phyloP scores from a whole-genome alignment of 2,888 invertebrate species.

The Amiota mariae region DNA sequence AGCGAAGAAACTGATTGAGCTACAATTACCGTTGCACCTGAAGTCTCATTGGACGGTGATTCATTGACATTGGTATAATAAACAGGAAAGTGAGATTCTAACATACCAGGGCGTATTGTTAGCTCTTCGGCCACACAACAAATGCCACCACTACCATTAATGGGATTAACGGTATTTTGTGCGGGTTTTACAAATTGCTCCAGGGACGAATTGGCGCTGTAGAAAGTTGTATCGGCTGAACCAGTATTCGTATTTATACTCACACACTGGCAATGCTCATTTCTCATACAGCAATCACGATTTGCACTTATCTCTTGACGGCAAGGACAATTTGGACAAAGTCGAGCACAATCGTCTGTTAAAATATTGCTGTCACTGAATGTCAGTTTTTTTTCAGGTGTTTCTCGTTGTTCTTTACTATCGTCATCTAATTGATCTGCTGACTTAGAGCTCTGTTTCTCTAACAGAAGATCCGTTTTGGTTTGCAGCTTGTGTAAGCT shows the following conservation, averaged over 20 bases:
- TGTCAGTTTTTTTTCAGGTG: slow-evolving; percentile 68
- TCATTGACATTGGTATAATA: slow-evolving; percentile 34
- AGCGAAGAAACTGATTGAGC: slow-evolving; percentile 45
- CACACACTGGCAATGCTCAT: slow-evolving; percentile 61
- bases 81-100: slow-evolving; percentile 74
- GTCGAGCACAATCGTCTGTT: slow-evolving; percentile 64
- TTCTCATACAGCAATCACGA: slow-evolving; percentile 62
- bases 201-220: slow-evolving; percentile 72
- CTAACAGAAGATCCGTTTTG: slow-evolving; percentile 33
- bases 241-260: slow-evolving; percentile 42
- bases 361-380: slow-evolving; percentile 73
- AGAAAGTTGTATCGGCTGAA: slow-evolving; percentile 72
- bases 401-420: slow-evolving; percentile 43
- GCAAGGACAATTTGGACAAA: slow-evolving; percentile 70
- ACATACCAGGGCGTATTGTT: slow-evolving; percentile 66
- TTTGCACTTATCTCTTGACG: slow-evolving; percentile 46
- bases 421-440: slow-evolving; percentile 77
- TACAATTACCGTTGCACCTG: not conserved
- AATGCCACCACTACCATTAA: slow-evolving; percentile 11
- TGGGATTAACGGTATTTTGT: slow-evolving; percentile 24
- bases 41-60: slow-evolving; percentile 14
- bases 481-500: slow-evolving; percentile 58
- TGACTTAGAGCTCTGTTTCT: slow-evolving; percentile 74
- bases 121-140: slow-evolving; percentile 36
- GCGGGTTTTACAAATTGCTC: slow-evolving; percentile 61